These are phyloP conservation scores for Patella pellucida DNA, from an alignment of 2,888 invertebrate genomes.

Conservation along the genomic window DNA sequence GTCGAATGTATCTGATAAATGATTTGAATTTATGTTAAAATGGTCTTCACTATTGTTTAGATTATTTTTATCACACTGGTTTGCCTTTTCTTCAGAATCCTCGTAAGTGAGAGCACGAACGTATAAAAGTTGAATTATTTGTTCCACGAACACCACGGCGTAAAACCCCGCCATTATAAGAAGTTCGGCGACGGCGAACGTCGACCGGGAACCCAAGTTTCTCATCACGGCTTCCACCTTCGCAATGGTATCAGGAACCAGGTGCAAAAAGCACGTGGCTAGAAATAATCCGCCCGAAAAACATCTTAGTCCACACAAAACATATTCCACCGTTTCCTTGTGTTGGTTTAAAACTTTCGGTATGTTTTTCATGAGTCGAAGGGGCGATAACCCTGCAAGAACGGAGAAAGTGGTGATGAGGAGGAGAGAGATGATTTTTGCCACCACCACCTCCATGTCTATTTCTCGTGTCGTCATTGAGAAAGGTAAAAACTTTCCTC, in stretches of 20 bases:
- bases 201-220: conserved; percentile 55
- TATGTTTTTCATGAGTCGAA: conserved; percentile 51
- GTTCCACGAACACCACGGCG: conserved; percentile 60
- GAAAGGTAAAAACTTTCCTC: neutral
- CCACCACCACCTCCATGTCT: conserved; percentile 62
- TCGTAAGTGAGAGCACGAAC: conserved; percentile 45
- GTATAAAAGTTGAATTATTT: conserved; percentile 56
- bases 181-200: conserved; percentile 58
- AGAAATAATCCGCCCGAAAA: conserved; percentile 57
- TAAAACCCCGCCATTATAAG: conserved; percentile 63
- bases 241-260: conserved; percentile 58
- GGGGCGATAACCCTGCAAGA: conserved; percentile 54
- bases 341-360: conserved; percentile 48
- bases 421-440: conserved; percentile 57
- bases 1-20: neutral
- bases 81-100: neutral
- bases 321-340: conserved; percentile 49
- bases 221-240: conserved; percentile 55
- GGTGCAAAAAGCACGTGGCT: conserved; percentile 59
- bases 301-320: conserved; percentile 56
- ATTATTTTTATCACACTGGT: neutral
- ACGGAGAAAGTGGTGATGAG: conserved; percentile 55
- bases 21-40: neutral
- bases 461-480: conserved; percentile 25
- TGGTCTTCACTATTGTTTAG: neutral